Percentiles rank a stretch among this genome's conserved stretches.
Evolutionary conservation across 2,888 invertebrate species (phyloP).

Genomic region (Drosophila suboccidentalis): DNA sequence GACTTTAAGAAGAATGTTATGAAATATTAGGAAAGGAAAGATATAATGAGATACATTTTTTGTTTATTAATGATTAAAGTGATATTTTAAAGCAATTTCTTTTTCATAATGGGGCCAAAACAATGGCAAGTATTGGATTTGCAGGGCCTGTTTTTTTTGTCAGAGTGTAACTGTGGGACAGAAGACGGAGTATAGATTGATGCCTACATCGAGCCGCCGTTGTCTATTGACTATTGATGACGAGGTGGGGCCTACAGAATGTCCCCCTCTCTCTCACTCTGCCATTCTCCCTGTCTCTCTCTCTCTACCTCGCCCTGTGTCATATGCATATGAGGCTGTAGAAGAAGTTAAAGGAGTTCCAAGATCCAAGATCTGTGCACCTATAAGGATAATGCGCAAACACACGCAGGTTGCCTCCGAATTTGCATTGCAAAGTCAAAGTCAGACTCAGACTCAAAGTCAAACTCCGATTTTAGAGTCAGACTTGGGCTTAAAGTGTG

Average conservation of each 20-base stretch:
- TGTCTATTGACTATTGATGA: conserved; percentile 78
- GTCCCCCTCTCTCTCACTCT: not conserved
- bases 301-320: conserved; percentile 14
- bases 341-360: conserved; percentile 15
- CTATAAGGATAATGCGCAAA: conserved; percentile 77
- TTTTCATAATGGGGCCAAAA: not conserved
- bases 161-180: not conserved
- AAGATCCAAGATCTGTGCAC: conserved; percentile 60
- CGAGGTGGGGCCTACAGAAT: conserved; percentile 13
- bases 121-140: not conserved
- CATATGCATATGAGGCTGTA: conserved; percentile 61
- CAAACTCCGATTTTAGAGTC: conserved; percentile 2
- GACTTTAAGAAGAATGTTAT: no score
- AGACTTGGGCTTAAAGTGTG: conserved; percentile 34
- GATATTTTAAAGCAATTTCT: no score
- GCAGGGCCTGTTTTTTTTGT: not conserved
- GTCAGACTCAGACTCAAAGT: not conserved
- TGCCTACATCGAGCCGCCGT: conserved; percentile 57
- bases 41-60: no score
- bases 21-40: no score
- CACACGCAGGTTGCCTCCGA: conserved; percentile 74
- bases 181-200: conserved; percentile 52
- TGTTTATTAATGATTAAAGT: no score
- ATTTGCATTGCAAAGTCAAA: conserved; percentile 73
- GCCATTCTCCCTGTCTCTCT: not conserved